phyloP scores from a whole-genome alignment of 2,888 invertebrate species.

The Globia sparganii region DNA sequence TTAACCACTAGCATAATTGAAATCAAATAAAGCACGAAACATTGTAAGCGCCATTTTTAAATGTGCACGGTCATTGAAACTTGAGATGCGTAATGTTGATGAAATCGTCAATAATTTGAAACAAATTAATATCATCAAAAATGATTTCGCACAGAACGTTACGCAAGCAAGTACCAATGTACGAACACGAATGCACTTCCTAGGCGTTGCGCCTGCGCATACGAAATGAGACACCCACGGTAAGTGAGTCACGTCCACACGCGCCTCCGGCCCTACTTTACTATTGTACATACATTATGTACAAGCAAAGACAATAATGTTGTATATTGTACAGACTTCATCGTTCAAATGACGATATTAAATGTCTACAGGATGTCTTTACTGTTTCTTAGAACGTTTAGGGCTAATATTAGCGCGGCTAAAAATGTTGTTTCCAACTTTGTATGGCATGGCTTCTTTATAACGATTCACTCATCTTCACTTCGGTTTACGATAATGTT shows the following conservation, averaged over 20 bases:
- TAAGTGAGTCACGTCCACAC: conserved; percentile 79
- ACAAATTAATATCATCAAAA: conserved; percentile 37
- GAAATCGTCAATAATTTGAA: conserved; percentile 19
- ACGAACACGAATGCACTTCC: conserved; percentile 83
- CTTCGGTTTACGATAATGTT: conserved; percentile 41
- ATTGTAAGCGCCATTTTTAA: conserved; percentile 29
- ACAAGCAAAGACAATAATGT: conserved; percentile 72
- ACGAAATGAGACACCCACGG: conserved; percentile 82
- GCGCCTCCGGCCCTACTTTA: conserved; percentile 67
- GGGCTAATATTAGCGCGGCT: conserved; percentile 59
- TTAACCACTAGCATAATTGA: conserved; percentile 53
- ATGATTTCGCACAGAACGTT: conserved; percentile 72
- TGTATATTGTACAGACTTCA: conserved; percentile 70
- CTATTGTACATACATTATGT: conserved; percentile 67
- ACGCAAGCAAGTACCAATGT: conserved; percentile 67
- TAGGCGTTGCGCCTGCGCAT: conserved; percentile 83
- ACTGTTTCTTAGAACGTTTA: conserved; percentile 69
- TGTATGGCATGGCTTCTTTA: conserved; percentile 45
- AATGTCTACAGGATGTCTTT: conserved; percentile 76
- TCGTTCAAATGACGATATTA: conserved; percentile 71
- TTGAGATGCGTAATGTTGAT: conserved; percentile 18
- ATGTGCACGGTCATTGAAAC: conserved; percentile 36
- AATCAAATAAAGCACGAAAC: conserved; percentile 53
- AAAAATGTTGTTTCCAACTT: conserved; percentile 54
- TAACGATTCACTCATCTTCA: conserved; percentile 49